Evolutionary conservation across 2,113 vertebrate species (phyloP).

Genomic region (Tetrax tetrax): DNA sequence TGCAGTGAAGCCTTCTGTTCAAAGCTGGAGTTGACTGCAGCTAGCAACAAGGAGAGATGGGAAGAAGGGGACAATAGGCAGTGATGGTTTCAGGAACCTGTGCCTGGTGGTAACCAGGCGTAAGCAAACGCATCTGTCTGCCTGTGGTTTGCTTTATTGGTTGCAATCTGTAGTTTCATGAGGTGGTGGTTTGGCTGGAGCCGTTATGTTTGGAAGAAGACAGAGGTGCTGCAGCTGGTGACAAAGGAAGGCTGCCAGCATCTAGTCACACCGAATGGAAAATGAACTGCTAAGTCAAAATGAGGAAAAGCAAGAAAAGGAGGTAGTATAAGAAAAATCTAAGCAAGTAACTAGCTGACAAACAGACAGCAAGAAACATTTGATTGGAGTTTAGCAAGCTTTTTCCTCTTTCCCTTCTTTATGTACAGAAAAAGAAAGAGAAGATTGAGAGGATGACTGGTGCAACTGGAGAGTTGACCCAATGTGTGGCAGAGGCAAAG

Average conservation of each 20-base stretch:
- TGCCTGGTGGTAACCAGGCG: neutral
- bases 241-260: neutral
- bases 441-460: neutral
- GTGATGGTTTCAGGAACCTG: neutral
- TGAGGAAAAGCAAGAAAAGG: neutral
- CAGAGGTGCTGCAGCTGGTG: neutral
- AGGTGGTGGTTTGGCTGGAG: neutral
- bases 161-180: neutral
- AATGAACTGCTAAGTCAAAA: neutral
- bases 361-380: neutral
- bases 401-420: neutral
- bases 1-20: neutral
- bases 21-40: neutral
- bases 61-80: neutral
- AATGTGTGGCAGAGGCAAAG: neutral
- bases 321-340: neutral
- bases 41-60: neutral
- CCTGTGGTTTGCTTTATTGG: neutral
- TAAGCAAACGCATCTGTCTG: neutral
- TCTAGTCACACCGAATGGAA: neutral
- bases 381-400: neutral
- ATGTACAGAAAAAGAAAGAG: neutral
- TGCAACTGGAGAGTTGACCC: neutral
- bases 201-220: neutral
- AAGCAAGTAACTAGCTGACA: neutral